Base-by-base conservation (phyloP, 2,888 invertebrate genomes). In the Herminia tarsipennalis region DNA sequence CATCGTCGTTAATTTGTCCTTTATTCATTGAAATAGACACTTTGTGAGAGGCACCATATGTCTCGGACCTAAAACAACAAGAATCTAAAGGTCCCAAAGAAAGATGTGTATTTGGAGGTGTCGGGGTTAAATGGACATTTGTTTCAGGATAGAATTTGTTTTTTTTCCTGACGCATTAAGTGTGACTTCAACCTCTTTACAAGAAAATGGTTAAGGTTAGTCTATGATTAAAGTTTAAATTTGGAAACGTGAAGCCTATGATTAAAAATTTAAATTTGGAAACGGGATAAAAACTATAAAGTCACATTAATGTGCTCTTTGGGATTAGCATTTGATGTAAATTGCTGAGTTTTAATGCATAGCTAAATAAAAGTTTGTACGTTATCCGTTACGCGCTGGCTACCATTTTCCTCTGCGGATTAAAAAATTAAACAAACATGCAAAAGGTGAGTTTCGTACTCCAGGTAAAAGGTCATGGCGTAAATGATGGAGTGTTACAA, bases 1-100 rank as follows among this genome's bases (percentile, higher is more conserved):
- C 25, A 37, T 39, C 21, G 24, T 27, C 35, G 16, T 17, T 14
- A 4, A 16, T 39, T 39, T 40, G 6, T 32, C 41, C 20, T 39
- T 43, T 13, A 29, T 50, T 48, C 38, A 45, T 54, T 42, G 20
- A 10, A 45, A 48, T 35, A 9, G 56, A 49, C 46, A 53, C 33
- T 51, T 55, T 39, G 40, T 25, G 32, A 49, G 32, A 41, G 12
- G 22, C 36, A 37, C 33, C 58, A 50, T 36, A 33, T 51, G 52
- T 39, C 16, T 18, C 10, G 3, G 36, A 5, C 61, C 60, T 64
- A 62, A 62, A 64, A 44, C 6, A 62, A 62, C 47, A 63, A 30
- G 2, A 30, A 10, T 25, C 4, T 6, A 20, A 39, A 5, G 18
- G 42, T 49, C 35, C 25, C n/a, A 30, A n/a, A n/a, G n/a, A n/a